Base-by-base conservation (phyloP, 2,113 vertebrate species). In the Dendropsophus ebraccatus region DNA sequence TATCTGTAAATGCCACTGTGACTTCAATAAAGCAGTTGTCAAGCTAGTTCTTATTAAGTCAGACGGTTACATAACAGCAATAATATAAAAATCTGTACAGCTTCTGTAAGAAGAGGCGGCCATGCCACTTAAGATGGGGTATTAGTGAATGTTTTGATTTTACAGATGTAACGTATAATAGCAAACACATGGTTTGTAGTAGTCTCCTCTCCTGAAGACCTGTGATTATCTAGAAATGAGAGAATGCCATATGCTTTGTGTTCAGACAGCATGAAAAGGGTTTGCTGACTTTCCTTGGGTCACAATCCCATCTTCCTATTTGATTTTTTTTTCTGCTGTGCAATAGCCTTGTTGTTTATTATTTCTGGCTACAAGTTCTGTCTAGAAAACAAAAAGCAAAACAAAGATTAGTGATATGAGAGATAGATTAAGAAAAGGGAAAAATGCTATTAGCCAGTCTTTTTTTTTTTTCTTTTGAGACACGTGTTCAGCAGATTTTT, bases 331-430 rank as follows among this genome's bases (percentile, higher is more conserved):
- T 85, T 56, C 35, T 37, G 28, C 37, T 88, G 62, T 0, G 47
- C n/a, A 56, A n/a, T 85, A 87, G 32, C 32, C 81, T 3, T 89
- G 88, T 82, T 78, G 56, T 79, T 91, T 88, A 87, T 86, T 91
- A 86, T 87, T 91, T 47, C 60, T 87, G 81, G 82, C 21, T 78
- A 89, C 87, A 74, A 74, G 7, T 0, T 0, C 65, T 78, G 58
- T 82, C 60, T 84, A 87, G 86, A 87, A 69, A 41, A 83, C 82
- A 88, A 87, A 58, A 60, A 87, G 78, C 86, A 91, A 90, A 91
- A 67, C 83, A 89, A 90, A 90, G 76, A 88, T 87, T 88, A 91
- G 76, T 88, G 87, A 89, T 89, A 62, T 88, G 84, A 89, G 47
- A 89, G 89, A 37, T 47, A 89, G 82, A 84, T 87, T 88, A 81